These are phyloP conservation scores for Shargacucullia verbasci DNA, from an alignment of 2,888 invertebrate genomes.

Conservation along the genomic window DNA sequence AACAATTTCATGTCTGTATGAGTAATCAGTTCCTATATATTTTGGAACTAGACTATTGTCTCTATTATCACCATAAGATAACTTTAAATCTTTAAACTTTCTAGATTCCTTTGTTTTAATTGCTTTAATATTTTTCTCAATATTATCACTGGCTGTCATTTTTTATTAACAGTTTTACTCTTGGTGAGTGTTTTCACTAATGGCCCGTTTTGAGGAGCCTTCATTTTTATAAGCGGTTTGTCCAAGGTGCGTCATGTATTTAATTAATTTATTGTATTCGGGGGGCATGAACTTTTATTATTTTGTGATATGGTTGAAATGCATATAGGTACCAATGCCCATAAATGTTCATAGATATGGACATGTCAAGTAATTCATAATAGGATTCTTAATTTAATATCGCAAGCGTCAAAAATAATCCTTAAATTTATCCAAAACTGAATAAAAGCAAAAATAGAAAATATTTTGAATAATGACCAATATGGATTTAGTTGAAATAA, in stretches of 20 bases:
- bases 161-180: conserved; percentile 19
- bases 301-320: neutral
- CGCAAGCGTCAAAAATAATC: too few relatives aligned
- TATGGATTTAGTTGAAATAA: too few relatives aligned
- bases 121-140: conserved; percentile 9
- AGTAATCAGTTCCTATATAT: conserved; percentile 71
- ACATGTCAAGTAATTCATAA: too few relatives aligned
- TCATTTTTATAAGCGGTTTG: conserved; percentile 46
- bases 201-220: conserved; percentile 25
- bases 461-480: too few relatives aligned
- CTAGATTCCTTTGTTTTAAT: conserved; percentile 9
- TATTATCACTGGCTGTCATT: conserved; percentile 35
- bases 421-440: too few relatives aligned
- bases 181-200: conserved; percentile 28
- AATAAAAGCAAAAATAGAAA: too few relatives aligned
- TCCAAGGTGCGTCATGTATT: conserved; percentile 35
- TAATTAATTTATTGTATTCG: conserved; percentile 33
- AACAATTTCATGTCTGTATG: conserved; percentile 86
- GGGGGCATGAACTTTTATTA: conserved; percentile 15
- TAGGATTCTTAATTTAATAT: too few relatives aligned
- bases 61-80: conserved; percentile 4
- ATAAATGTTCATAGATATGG: too few relatives aligned
- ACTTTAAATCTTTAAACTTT: neutral
- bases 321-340: too few relatives aligned
- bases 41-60: conserved; percentile 38